phyloP scores from a whole-genome alignment of 2,888 invertebrate genomes.

The Rhingia rostrata region DNA sequence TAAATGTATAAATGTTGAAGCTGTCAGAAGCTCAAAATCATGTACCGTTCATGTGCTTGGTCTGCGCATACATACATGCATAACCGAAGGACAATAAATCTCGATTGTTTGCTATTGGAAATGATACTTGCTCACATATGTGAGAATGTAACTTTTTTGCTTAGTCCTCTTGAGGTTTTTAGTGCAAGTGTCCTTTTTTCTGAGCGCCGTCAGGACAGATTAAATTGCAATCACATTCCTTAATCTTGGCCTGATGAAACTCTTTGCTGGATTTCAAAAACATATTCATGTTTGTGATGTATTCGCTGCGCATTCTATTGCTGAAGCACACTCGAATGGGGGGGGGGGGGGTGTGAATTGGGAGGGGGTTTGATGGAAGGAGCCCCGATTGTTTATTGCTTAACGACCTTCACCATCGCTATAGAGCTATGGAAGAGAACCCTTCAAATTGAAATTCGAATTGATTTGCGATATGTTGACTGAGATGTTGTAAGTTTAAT shows the following conservation, averaged over 20 bases:
- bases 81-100: constrained; percentile 9
- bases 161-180: background rate
- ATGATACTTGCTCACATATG: background rate
- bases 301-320: no score
- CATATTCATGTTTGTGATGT: background rate
- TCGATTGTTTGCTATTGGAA: constrained; percentile 3
- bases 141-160: background rate
- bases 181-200: background rate
- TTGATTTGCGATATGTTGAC: constrained; percentile 55
- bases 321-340: no score
- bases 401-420: constrained; percentile 10
- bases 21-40: background rate
- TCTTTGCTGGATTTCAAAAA: background rate
- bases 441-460: constrained; percentile 14
- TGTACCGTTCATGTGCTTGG: background rate
- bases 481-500: constrained; percentile 29
- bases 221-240: constrained; percentile 21
- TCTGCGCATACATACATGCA: background rate
- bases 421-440: background rate
- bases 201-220: background rate
- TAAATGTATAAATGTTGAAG: background rate
- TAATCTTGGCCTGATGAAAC: background rate
- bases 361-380: background rate
- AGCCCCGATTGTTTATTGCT: background rate
- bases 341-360: background rate